These are phyloP conservation scores for Leuciscus idus DNA, from an alignment of 2,113 vertebrate species.

Conservation along the genomic window DNA sequence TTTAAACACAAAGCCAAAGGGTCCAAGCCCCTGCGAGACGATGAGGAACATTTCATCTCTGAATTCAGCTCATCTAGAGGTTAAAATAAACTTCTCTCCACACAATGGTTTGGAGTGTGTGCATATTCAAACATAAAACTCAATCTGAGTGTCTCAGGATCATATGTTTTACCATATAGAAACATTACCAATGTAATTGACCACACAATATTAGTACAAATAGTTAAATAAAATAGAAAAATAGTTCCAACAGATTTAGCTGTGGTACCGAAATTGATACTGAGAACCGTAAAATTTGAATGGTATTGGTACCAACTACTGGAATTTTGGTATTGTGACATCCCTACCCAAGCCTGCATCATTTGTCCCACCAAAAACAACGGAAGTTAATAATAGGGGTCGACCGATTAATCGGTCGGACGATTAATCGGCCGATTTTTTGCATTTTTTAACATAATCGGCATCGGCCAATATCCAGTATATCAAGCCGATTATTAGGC, in stretches of 20 bases:
- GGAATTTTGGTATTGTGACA: no score
- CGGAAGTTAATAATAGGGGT: constrained; percentile 46
- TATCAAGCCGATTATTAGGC: no score
- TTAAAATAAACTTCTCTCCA: not conserved
- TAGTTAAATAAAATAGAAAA: no score
- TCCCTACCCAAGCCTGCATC: not conserved
- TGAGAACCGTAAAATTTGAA: no score
- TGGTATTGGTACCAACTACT: no score
- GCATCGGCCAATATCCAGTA: no score
- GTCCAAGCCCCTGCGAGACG: not conserved
- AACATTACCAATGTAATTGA: not conserved
- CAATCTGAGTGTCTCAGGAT: not conserved
- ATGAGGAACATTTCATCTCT: not conserved
- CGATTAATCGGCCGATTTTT: no score
- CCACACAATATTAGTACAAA: not conserved
- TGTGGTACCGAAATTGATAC: no score
- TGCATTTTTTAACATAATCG: no score
- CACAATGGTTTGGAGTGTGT: not conserved
- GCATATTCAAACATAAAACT: not conserved
- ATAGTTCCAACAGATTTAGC: no score
- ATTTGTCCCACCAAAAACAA: constrained; percentile 26
- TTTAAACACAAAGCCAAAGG: constrained; percentile 1
- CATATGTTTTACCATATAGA: not conserved
- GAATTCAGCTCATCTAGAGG: not conserved
- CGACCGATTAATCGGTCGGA: no score